phyloP scores from a whole-genome alignment of 1,140 invertebrate species.

The Scaptomyza graminum region DNA sequence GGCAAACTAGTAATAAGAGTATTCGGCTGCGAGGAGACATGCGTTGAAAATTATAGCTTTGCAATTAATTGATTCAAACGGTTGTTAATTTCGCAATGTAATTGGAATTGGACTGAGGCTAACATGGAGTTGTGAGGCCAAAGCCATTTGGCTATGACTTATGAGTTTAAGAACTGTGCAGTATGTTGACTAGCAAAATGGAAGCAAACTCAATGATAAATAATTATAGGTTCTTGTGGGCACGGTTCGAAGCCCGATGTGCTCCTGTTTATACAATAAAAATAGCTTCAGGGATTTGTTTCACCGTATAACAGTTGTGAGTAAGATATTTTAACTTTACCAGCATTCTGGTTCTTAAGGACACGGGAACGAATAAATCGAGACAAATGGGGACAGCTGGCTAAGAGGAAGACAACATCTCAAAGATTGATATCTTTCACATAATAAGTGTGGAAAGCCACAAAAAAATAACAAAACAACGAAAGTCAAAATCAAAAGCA shows the following conservation, averaged over 20 bases:
- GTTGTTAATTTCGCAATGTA: constrained; percentile 52
- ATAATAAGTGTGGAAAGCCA: constrained; percentile 67
- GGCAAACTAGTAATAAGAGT: constrained; percentile 20
- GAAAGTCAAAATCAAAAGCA: constrained; percentile 63
- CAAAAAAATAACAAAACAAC: constrained; percentile 61
- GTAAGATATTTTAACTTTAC: too few species aligned
- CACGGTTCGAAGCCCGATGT: too few species aligned
- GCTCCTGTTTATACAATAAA: too few species aligned
- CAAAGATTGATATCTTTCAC: constrained; percentile 58
- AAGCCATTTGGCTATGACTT: constrained; percentile 18
- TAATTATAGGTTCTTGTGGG: neutral
- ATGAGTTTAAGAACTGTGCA: constrained; percentile 3
- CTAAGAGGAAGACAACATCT: neutral
- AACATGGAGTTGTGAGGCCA: neutral
- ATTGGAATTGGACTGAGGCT: neutral
- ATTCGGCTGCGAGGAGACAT: constrained; percentile 7
- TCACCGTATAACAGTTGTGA: too few species aligned
- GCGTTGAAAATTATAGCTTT: constrained; percentile 59
- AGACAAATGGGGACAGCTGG: constrained; percentile 48
- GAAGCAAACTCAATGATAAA: constrained; percentile 5
- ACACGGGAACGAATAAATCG: constrained; percentile 1
- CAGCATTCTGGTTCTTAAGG: constrained; percentile 3
- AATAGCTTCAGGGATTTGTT: too few species aligned
- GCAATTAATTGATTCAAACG: constrained; percentile 68
- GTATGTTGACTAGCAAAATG: neutral